Evolutionary conservation across 1,140 invertebrate species (phyloP), one percentile per base, ranked within the genome.

Genomic region (Cephus cinctus): DNA sequence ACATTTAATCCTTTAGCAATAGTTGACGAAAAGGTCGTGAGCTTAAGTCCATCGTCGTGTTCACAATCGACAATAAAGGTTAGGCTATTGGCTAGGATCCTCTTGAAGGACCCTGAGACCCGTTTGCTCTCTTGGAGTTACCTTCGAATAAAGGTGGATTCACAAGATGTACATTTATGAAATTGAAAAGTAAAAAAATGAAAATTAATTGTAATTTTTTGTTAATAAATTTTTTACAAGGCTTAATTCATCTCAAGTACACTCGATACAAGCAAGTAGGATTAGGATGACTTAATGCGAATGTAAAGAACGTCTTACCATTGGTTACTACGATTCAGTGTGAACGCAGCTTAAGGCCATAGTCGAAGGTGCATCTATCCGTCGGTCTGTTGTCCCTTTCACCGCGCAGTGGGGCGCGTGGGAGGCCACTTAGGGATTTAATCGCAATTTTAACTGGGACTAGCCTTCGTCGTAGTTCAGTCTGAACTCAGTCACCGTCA

Each of bases 371-470:
- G 61, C 56, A 54, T 56, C 50, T 60, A 58, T 61, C 36, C 52
- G 43, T 53, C 49, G 61, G 49, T 52, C 47, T 43, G 60, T 63
- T 61, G 57, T 68, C 60, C 67, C 65, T 68, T 69, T 68, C 65
- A 67, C 65, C 65, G 52, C 35, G 46, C n/a, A 57, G 61, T 49
- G 48, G 49, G 21, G 49, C 57, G 65, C 58, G 65, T 69, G 67
- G 67, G 67, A 68, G 67, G 62, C 41, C 42, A 41, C 53, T 56
- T 50, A 49, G 56, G 54, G 50, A 63, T 61, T 62, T 63, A 55
- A 46, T 62, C 58, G 61, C 40, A 42, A 65, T 58, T 65, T 68
- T 62, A 66, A 61, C 57, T 49, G 51, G 58, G 49, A 65, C 55
- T 60, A 67, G 67, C 63, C 65, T 50, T 59, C 50, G 52, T 38